Evolutionary conservation across 53 echinoderm and acorn worm species (phyloP), one percentile per base, ranked within the genome.

Genomic region (Echinarachnius parma): DNA sequence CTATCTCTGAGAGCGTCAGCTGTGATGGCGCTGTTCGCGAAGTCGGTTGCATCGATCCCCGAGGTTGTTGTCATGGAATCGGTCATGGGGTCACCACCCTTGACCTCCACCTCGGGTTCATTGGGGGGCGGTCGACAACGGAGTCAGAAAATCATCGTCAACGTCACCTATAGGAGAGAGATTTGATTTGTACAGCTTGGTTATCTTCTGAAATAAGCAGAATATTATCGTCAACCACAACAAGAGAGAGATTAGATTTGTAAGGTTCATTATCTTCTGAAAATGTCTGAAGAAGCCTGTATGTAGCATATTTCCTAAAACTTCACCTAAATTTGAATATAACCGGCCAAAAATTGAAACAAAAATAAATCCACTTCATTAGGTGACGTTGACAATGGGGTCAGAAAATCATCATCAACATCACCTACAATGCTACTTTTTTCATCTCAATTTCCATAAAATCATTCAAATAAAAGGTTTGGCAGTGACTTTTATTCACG

Each of bases 91-190:
- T 34, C 35, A 24, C 21, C 25, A 0, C 46, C 1, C 29, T 7
- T 8, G 11, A n/a, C 5, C 4, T 25, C 4, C 5, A 4, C n/a
- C 4, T 57, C 57, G 4, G 53, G 8, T 69, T 69, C 70, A 9
- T 82, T 80, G 15, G 15, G 96, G 96, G 13, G 96, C 91, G 16
- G 93, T 93, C 16, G 93, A 93, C 14, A 85, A 77, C 2, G 93
- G 93, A 18, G 96, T 96, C 19, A 80, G 61, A 42, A 96, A 96
- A 31, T 96, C 96, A 76, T 96, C 96, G 80, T 96, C 96, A 20
- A 93, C 37, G 30, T 93, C 93, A 74, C 59, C 83, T 79, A 26
- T 8, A 57, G 9, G 26, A 9, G n/a, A n/a, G n/a, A n/a, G n/a
- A n/a, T n/a, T n/a, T n/a, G n/a, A n/a, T n/a, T n/a, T n/a, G n/a